These are phyloP conservation scores for Dicentrarchus labrax DNA, from an alignment of 2,113 vertebrate species.

Conservation along the genomic window DNA sequence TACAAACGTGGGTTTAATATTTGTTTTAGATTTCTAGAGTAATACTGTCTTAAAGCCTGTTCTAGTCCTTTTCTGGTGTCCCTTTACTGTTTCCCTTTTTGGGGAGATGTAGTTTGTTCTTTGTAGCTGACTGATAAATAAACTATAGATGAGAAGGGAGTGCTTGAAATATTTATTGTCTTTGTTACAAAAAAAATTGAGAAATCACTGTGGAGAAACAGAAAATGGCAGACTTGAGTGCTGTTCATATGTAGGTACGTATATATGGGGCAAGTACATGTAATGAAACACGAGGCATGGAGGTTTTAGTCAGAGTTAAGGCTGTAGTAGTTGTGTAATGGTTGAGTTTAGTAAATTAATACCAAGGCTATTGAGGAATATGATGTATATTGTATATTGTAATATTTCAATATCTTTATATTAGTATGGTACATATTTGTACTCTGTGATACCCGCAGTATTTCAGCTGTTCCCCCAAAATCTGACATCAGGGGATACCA, in stretches of 20 bases:
- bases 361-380: background rate
- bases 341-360: background rate
- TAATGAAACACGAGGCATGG: background rate
- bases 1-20: background rate
- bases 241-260: background rate
- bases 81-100: slow-evolving; percentile 38
- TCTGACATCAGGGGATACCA: background rate
- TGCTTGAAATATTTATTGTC: slow-evolving; percentile 83
- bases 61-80: slow-evolving; percentile 9
- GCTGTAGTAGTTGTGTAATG: background rate
- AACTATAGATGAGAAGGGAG: slow-evolving; percentile 78
- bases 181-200: slow-evolving; percentile 68
- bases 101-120: slow-evolving; percentile 69
- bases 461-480: background rate
- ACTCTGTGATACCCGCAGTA: background rate
- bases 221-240: slow-evolving; percentile 21
- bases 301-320: background rate
- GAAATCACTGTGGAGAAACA: slow-evolving; percentile 53
- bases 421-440: background rate
- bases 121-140: slow-evolving; percentile 80
- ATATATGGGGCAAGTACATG: background rate
- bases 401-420: background rate
- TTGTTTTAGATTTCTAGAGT: background rate
- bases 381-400: too few species aligned
- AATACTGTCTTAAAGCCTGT: background rate